Percentiles rank a stretch among this genome's conserved stretches.
Evolutionary conservation across 1,140 invertebrate species (phyloP).

Genomic region (Drosophila melanica): DNA sequence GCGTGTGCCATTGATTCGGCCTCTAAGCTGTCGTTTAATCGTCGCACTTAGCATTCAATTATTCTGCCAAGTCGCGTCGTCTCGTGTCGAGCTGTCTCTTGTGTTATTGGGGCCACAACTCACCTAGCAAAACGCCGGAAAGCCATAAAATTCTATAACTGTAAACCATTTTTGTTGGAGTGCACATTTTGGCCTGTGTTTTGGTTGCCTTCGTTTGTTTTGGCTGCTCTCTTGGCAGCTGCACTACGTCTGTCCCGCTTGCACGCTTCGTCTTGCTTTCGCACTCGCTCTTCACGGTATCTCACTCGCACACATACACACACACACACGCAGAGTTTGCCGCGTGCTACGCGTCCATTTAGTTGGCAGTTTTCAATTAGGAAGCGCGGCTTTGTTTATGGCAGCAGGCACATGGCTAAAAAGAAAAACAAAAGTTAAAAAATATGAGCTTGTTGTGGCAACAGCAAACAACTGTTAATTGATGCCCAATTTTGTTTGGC

Average conservation of each 20-base stretch:
- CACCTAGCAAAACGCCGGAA: conserved; percentile 83
- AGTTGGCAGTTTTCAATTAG: conserved; percentile 73
- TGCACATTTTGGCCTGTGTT: conserved; percentile 72
- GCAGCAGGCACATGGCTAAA: conserved; percentile 76
- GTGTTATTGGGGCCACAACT: conserved; percentile 72
- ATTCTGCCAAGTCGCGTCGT: conserved; percentile 35
- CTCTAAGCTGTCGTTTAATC: conserved; percentile 63
- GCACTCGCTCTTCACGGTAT: conserved; percentile 32
- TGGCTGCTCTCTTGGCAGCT: conserved; percentile 28
- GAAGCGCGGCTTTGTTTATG: conserved; percentile 67
- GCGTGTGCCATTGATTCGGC: conserved; percentile 56
- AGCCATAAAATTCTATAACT: conserved; percentile 84
- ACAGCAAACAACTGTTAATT: conserved; percentile 47
- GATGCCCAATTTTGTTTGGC: conserved; percentile 24
- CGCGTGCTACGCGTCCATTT: conserved; percentile 72
- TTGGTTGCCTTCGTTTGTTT: conserved; percentile 26
- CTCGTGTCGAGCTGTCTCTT: conserved; percentile 9
- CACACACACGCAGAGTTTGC: conserved; percentile 23
- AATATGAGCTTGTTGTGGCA: conserved; percentile 35
- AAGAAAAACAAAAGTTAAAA: conserved; percentile 29
- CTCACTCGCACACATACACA: conserved; percentile 29
- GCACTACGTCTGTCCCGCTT: conserved; percentile 9
- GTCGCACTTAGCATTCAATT: conserved; percentile 78
- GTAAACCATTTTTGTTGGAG: conserved; percentile 83
- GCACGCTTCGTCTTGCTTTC: conserved; percentile 27